Conservation (phyloP, 2,113 vertebrate species). For the Genyomyrus donnyi region DNA sequence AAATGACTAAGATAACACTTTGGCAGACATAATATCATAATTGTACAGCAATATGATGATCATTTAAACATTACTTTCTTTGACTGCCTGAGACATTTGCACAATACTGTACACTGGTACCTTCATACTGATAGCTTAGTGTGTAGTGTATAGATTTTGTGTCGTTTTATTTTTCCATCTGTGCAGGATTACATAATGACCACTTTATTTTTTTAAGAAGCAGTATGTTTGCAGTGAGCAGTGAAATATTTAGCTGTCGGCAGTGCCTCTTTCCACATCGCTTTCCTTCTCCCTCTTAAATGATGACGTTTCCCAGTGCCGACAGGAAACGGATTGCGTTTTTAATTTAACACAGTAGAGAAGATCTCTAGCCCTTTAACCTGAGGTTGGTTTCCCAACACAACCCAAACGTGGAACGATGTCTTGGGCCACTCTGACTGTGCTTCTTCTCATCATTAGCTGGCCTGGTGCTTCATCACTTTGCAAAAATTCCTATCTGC, state of each 20-base stretch:
- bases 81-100: neutral
- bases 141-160: neutral
- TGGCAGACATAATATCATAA: neutral
- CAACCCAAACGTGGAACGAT: slow-evolving; percentile 34
- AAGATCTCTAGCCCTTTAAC: slow-evolving; percentile 25
- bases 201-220: neutral
- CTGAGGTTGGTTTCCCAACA: slow-evolving; percentile 27
- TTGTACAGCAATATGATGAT: neutral
- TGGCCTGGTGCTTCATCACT: slow-evolving; percentile 65
- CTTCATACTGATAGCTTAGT: neutral
- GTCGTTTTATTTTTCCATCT: neutral
- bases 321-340: slow-evolving; percentile 35
- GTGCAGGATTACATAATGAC: neutral
- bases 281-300: slow-evolving; percentile 34
- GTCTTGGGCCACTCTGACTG: slow-evolving; percentile 32
- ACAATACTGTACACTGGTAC: neutral
- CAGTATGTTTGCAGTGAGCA: neutral
- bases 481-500: slow-evolving; percentile 74
- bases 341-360: slow-evolving; percentile 40
- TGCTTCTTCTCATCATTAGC: slow-evolving; percentile 61
- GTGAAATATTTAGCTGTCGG: neutral
- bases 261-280: slow-evolving; percentile 24
- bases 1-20: neutral
- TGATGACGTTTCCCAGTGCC: slow-evolving; percentile 38
- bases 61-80: neutral